Base-by-base conservation (phyloP, 2,888 invertebrate genomes). In the Andrena chrysosceles region DNA sequence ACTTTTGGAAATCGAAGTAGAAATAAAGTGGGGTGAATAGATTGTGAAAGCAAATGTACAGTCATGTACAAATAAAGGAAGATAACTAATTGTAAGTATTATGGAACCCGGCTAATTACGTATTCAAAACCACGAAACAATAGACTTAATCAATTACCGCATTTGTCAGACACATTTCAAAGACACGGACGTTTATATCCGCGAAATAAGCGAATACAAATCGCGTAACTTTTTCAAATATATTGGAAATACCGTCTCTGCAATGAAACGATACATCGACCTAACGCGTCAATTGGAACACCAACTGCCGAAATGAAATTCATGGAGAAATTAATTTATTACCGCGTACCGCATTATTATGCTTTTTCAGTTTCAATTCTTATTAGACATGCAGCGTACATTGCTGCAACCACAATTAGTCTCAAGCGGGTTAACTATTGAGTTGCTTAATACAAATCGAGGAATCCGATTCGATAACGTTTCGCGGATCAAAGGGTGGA, bases 271-370 rank as follows among this genome's bases (percentile, higher is more conserved):
- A 23, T 49, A 35, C 62, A 31, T 20, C 62, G 62, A 77, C 6
- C 29, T 35, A 69, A n/a, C 49, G 59, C 23, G 74, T 77, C 77
- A 26, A 72, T 80, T 66, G 23, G 29, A 33, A 59, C 60, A 59
- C 77, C 85, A 72, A 81, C 74, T 76, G 71, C 42, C 67, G 29
- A 35, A 63, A 71, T 69, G 80, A 59, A 74, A 67, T 62, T 54
- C 59, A 26, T 33, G n/a, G 62, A 23, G 48, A 66, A 62, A 64
- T 71, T 54, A 56, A n/a, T 56, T 64, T 42, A 64, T 64, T 59
- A 52, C 26, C n/a, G 60, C 48, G 68, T 49, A 16, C 33, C 13
- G 42, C 42, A 42, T 16, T 16, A 42, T 42, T 16, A 42, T 42
- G 16, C 42, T 42, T n/a, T n/a, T n/a, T 42, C 16, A 13, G 16